Base-by-base conservation (phyloP, 2,113 vertebrate genomes). In the Panurus biarmicus region DNA sequence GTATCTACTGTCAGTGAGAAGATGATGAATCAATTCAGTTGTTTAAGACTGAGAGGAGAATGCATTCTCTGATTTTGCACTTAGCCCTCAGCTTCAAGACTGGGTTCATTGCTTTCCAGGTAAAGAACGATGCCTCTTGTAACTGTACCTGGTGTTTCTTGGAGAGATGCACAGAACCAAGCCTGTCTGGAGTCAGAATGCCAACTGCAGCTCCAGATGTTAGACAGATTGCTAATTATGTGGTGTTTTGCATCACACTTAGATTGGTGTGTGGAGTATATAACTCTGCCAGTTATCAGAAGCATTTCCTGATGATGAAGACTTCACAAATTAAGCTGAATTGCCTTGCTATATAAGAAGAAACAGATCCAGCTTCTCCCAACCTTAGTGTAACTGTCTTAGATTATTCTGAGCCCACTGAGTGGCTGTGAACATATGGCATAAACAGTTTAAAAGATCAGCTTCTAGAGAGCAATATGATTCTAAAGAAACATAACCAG, bases 71-170 rank as follows among this genome's bases (percentile, higher is more conserved):
- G 48, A 10, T 60, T 54, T 82, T 89, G 77, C 0, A 0, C 21
- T 74, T 60, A 65, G 17, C 36, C 10, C n/a, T 76, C 40, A 61
- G 33, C 12, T 67, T 60, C 0, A 2, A 69, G 71, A 3, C 10
- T 45, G 28, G 12, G 12, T 9, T 56, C 26, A 22, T 21, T 45
- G 3, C 44, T 75, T 85, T 51, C 14, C 40, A 64, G 48, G 74
- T 48, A 71, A 7, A 14, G 36, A 87, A 40, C 47, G 54, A 50
- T 31, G 48, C 15, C 18, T 44, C 29, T 72, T 44, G 12, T 2
- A 51, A 26, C 50, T 2, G 0, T 42, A 38, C 10, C 1, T 35
- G 8, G 17, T 82, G 7, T 71, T 45, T 5, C 1, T 64, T 3
- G 2, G 54, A 73, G 58, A 53, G 11, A 15, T 56, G 36, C 51